These are phyloP conservation scores for Gopherus evgoodei DNA, from an alignment of 2,113 vertebrate species.

Conservation along the genomic window DNA sequence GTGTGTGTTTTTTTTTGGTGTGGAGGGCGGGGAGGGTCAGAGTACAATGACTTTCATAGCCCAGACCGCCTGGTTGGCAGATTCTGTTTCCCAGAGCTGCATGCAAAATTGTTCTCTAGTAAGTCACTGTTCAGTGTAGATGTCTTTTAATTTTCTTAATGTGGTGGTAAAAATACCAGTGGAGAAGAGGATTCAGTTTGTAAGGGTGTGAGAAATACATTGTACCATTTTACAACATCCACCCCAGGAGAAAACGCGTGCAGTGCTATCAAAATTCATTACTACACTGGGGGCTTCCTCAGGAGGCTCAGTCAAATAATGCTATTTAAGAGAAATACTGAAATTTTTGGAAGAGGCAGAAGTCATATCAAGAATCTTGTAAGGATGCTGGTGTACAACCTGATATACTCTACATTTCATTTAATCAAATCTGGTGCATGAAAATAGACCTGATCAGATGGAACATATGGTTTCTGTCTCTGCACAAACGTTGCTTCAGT, in stretches of 20 bases:
- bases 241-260: neutral
- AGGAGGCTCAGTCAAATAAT: neutral
- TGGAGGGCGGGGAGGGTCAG: neutral
- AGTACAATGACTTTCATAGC: neutral
- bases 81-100: neutral
- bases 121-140: neutral
- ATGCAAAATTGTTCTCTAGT: neutral
- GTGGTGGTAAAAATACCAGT: neutral
- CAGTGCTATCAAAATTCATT: neutral
- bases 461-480: neutral
- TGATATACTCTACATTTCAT: neutral
- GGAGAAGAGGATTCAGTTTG: neutral
- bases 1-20: no score
- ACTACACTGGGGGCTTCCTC: neutral
- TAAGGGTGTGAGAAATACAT: neutral
- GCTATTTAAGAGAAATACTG: neutral
- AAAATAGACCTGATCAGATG: neutral
- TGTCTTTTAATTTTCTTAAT: neutral
- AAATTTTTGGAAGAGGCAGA: neutral
- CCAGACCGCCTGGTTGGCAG: neutral
- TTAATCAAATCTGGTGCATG: neutral
- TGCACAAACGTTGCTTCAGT: neutral
- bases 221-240: constrained; percentile 25
- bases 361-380: neutral
- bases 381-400: neutral